Base-by-base conservation (phyloP, 2,113 vertebrate genomes). In the Platichthys flesus region DNA sequence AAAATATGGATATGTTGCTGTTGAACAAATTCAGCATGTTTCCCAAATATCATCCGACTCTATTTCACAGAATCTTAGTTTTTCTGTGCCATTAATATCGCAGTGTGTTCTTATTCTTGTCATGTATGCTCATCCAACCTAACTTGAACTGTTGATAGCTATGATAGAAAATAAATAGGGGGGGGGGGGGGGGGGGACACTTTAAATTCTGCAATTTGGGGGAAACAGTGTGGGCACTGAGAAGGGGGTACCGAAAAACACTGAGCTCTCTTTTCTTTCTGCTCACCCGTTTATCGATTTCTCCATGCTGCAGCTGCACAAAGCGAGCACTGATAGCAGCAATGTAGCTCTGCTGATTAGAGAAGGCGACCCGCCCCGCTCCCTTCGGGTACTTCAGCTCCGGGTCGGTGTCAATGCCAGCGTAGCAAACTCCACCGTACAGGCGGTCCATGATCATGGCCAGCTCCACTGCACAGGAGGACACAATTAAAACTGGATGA, bases 341-440 rank as follows among this genome's bases (percentile, higher is more conserved):
- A 92, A 99, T 99, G 96, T 99, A 99, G 93, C 98, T 99, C 95
- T 99, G 98, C 91, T 99, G 98, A 95, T 99, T 99, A 92, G 98
- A 99, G 91, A 99, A 99, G 0, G 98, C 98, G 62, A 99, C 98
- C 86, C 98, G 95, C 92, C 98, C 98, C 7, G 98, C 98, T 90
- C 98, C 98, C 89, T 99, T 99, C 67, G 98, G 98, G 95, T 99
- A 99, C 90, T 99, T 99, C 74, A 99, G 95, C 94, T 99, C 98
- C 0, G 98, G 98, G 93, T 99, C 98, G 1, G 98, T 99, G 92
- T 99, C 98, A 71, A 99, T 99, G 87, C 98, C 98, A 74, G 98
- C 98, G 69, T 99, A 99, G 95, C 98, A 99, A 86, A 99, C 98
- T 0, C 98, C 98, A 40, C 98, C 98, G 16, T 99, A 99, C 71